These are phyloP conservation scores for Drosophila asahinai DNA, from an alignment of 1,140 invertebrate genomes.

Conservation along the genomic window DNA sequence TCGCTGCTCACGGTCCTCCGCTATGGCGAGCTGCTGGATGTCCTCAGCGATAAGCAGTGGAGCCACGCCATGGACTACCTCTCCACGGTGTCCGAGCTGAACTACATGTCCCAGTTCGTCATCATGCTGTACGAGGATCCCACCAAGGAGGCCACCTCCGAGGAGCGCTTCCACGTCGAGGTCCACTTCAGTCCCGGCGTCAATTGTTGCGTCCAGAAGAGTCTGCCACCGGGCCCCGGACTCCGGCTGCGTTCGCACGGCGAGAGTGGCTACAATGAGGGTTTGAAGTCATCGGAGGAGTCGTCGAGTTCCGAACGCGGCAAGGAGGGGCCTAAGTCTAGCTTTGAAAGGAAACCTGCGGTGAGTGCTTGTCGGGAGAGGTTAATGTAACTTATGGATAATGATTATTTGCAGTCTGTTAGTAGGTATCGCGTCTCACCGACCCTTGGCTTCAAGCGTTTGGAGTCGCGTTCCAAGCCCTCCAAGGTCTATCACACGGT, in stretches of 20 bases:
- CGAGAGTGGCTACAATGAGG: conserved; percentile 65
- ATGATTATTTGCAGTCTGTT: background rate
- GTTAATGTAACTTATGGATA: background rate
- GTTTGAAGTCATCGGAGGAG: conserved; percentile 61
- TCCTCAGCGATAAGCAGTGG: conserved; percentile 98
- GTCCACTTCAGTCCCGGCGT: conserved; percentile 99
- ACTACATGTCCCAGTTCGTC: conserved; percentile 99
- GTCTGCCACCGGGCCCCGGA: conserved; percentile 95
- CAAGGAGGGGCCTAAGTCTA: conserved; percentile 88
- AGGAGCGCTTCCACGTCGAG: conserved; percentile 98
- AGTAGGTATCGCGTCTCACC: background rate
- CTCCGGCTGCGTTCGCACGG: conserved; percentile 96
- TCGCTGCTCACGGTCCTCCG: conserved; percentile 97
- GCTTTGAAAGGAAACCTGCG: conserved; percentile 56
- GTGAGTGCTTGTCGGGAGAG: conserved; percentile 11
- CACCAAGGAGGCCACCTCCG: conserved; percentile 95
- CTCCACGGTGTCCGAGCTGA: conserved; percentile 98
- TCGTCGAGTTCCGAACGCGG: conserved; percentile 86
- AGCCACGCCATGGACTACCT: conserved; percentile 99
- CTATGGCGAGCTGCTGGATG: conserved; percentile 96
- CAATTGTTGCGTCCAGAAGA: conserved; percentile 97
- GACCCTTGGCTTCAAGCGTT: conserved; percentile 50
- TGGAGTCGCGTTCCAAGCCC: conserved; percentile 81
- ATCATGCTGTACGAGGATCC: conserved; percentile 99
- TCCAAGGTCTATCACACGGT: conserved; percentile 90